These are phyloP conservation scores for Scotopteryx bipunctaria DNA, from an alignment of 2,888 invertebrate genomes.

Conservation along the genomic window DNA sequence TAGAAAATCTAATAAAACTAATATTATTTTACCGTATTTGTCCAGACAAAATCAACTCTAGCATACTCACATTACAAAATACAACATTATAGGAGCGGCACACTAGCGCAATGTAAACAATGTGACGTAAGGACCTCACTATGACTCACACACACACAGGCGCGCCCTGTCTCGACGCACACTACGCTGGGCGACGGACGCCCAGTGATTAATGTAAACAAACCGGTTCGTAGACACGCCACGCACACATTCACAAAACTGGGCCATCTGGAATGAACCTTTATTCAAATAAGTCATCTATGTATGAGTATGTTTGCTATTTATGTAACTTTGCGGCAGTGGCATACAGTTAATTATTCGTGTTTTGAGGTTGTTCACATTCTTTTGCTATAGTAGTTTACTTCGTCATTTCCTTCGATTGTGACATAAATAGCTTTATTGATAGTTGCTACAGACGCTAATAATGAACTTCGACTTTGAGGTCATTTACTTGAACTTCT, in stretches of 20 bases:
- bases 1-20: too few relatives aligned
- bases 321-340: slow-evolving; percentile 35
- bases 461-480: background rate
- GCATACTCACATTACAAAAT: slow-evolving; percentile 46
- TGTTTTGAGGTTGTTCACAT: slow-evolving; percentile 30
- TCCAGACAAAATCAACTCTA: slow-evolving; percentile 26
- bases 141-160: slow-evolving; percentile 65
- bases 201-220: slow-evolving; percentile 76
- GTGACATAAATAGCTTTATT: slow-evolving; percentile 8
- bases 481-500: background rate
- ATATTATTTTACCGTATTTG: background rate
- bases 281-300: slow-evolving; percentile 39
- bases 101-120: slow-evolving; percentile 71
- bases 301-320: slow-evolving; percentile 32
- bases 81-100: slow-evolving; percentile 42
- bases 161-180: slow-evolving; percentile 56
- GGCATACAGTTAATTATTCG: slow-evolving; percentile 31
- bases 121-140: slow-evolving; percentile 75
- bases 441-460: background rate
- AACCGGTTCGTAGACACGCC: slow-evolving; percentile 64
- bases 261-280: slow-evolving; percentile 70
- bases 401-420: slow-evolving; percentile 12
- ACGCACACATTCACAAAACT: slow-evolving; percentile 55
- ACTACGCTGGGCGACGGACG: slow-evolving; percentile 42
- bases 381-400: slow-evolving; percentile 18